Evolutionary conservation across 2,113 vertebrate species (phyloP).

Genomic region (Burhinus oedicnemus): DNA sequence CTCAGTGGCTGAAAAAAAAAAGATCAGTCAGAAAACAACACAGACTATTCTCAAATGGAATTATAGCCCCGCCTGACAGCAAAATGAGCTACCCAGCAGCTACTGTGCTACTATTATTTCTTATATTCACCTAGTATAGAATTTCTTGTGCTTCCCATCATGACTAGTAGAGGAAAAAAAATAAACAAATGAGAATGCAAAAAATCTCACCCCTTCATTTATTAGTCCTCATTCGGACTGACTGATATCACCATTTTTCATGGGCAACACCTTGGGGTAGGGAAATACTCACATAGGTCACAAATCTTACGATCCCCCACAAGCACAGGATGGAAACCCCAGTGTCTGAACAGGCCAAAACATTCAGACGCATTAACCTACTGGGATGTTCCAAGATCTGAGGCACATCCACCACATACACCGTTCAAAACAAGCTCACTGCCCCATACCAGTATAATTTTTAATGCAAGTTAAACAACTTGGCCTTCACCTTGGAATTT

Average conservation of each 20-base stretch:
- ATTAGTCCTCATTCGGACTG: background rate
- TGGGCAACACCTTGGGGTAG: background rate
- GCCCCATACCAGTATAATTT: background rate
- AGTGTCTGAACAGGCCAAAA: background rate
- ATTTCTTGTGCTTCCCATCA: background rate
- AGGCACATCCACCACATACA: background rate
- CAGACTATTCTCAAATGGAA: background rate
- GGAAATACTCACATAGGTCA: background rate
- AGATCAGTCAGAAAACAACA: background rate
- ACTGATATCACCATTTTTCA: background rate
- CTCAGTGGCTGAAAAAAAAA: background rate
- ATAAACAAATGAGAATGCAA: background rate
- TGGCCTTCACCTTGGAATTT: slow-evolving; percentile 31
- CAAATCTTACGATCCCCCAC: background rate
- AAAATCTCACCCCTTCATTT: background rate
- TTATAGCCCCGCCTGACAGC: background rate
- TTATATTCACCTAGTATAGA: background rate
- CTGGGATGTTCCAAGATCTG: background rate
- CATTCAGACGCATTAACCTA: background rate
- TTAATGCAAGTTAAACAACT: background rate
- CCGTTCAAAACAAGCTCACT: background rate
- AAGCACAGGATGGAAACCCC: background rate
- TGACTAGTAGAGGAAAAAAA: background rate
- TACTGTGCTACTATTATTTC: background rate
- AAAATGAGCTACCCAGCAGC: background rate